Conservation (phyloP, 2,888 invertebrate species). For the Thalpophila matura region DNA sequence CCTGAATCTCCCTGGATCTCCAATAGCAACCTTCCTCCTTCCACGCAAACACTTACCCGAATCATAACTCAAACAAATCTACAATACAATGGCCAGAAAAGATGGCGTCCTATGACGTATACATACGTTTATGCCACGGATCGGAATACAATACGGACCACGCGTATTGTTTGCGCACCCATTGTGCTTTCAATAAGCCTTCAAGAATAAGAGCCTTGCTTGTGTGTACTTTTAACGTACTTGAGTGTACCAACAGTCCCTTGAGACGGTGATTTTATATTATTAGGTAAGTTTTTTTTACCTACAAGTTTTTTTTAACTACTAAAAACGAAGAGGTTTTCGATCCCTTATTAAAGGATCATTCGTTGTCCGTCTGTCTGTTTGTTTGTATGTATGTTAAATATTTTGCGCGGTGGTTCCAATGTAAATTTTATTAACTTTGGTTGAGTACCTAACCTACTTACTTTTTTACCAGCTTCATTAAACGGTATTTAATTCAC, state of each 20-base stretch:
- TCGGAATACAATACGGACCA: conserved; percentile 62
- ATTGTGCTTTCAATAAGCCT: conserved; percentile 70
- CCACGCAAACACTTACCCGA: conserved; percentile 40
- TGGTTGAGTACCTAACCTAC: too few species aligned
- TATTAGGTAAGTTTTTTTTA: conserved; percentile 15
- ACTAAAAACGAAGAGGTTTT: too few species aligned
- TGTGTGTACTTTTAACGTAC: conserved; percentile 49
- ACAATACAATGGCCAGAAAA: conserved; percentile 55
- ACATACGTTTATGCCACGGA: conserved; percentile 15
- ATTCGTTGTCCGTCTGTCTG: too few species aligned
- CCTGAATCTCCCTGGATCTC: too few species aligned
- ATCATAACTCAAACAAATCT: conserved; percentile 53
- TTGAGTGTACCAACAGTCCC: conserved; percentile 16
- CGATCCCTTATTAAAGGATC: too few species aligned
- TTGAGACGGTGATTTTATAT: conserved; percentile 52
- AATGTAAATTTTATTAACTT: too few species aligned
- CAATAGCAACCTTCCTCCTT: too few species aligned
- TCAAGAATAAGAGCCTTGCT: conserved; percentile 59
- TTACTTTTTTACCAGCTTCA: too few species aligned
- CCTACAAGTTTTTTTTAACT: too few species aligned
- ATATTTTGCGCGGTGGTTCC: too few species aligned
- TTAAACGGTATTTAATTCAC: too few species aligned
- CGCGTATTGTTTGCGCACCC: conserved; percentile 65
- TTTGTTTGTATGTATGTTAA: too few species aligned
- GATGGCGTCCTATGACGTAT: conserved; percentile 46